A percentile compares a stretch with the other conserved stretches of the same genome.
Conservation (phyloP, 2,888 invertebrate species). For the Heteromyza rotundicornis region DNA sequence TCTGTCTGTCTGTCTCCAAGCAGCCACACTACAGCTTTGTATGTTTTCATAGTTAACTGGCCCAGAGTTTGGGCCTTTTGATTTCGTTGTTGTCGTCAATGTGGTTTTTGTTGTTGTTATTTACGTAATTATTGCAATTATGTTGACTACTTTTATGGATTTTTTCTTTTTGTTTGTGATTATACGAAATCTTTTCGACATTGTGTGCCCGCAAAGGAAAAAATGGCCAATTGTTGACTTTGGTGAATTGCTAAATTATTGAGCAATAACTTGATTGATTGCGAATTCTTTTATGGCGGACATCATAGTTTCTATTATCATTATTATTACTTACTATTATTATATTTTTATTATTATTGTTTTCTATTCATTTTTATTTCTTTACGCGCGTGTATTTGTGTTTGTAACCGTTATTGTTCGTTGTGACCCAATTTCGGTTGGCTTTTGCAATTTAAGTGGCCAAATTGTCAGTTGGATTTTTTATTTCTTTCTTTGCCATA, state of each 20-base stretch:
- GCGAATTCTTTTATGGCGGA: neutral
- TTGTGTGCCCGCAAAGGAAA: neutral
- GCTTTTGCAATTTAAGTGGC: conserved; percentile 5
- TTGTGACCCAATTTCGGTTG: conserved; percentile 14
- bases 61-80: conserved; percentile 8
- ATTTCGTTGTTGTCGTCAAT: conserved; percentile 10
- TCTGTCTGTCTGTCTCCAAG: too few species aligned
- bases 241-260: conserved; percentile 13
- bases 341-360: too few species aligned
- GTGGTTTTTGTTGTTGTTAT: conserved; percentile 17
- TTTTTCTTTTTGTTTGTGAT: conserved; percentile 22
- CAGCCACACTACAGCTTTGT: too few species aligned
- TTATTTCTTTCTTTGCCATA: neutral
- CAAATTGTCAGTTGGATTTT: conserved; percentile 7
- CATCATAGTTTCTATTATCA: too few species aligned
- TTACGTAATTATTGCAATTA: conserved; percentile 33
- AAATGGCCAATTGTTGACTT: conserved; percentile 7
- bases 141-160: conserved; percentile 14
- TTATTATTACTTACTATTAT: too few species aligned
- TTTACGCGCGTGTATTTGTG: neutral
- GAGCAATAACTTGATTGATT: conserved; percentile 24
- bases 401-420: conserved; percentile 5
- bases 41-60: conserved; percentile 24
- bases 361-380: neutral
- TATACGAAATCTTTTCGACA: conserved; percentile 7